Percentiles rank a stretch among this genome's conserved stretches.
Conservation (phyloP, 2,113 vertebrate species). For the Uropsilus gracilis region DNA sequence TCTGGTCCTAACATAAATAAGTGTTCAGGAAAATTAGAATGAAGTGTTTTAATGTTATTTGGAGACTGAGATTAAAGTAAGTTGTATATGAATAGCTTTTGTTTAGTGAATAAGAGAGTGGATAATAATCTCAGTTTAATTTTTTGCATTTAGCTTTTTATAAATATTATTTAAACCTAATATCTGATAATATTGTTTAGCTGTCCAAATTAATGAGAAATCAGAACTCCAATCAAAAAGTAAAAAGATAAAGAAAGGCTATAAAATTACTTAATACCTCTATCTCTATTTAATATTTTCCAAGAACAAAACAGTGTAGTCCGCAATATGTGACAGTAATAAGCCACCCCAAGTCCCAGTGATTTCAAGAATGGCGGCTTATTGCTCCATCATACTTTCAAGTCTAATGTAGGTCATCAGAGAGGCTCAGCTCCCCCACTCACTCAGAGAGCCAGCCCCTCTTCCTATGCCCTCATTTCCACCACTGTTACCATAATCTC, state of each 20-base stretch:
- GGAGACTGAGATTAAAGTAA: neutral
- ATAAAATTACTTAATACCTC: neutral
- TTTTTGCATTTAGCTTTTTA: slow-evolving; percentile 14
- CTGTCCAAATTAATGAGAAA: neutral
- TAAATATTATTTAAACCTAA: neutral
- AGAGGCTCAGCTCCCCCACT: neutral
- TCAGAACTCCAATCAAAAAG: slow-evolving; percentile 20
- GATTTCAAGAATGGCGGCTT: neutral
- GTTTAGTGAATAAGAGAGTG: neutral
- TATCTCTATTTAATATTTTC: no score
- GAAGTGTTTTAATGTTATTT: neutral
- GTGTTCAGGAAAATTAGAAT: neutral
- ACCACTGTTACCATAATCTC: neutral
- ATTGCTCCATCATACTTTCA: neutral
- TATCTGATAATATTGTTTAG: neutral
- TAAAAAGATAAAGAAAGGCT: neutral
- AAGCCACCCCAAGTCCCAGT: neutral
- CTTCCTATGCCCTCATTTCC: neutral
- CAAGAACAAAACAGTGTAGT: neutral
- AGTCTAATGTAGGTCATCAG: neutral
- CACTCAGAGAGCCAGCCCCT: neutral
- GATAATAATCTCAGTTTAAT: neutral
- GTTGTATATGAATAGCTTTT: neutral
- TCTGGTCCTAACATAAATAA: neutral
- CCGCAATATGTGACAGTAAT: neutral